Conservation (phyloP, 1,140 invertebrate genomes). For the Gerris buenoi region DNA sequence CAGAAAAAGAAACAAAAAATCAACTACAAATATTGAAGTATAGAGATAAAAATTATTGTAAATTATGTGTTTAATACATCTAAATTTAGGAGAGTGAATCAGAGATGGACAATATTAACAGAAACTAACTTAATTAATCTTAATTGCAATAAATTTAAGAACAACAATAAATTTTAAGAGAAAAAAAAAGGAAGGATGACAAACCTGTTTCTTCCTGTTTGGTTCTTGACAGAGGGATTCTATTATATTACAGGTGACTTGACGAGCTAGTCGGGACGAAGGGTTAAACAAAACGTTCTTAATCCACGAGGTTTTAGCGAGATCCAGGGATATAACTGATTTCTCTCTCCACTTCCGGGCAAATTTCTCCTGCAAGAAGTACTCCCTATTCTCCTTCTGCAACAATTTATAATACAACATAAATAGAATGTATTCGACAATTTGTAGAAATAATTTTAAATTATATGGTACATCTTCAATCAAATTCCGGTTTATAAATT, state of each 20-base stretch:
- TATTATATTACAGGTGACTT: slow-evolving; percentile 76
- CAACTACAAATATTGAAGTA: too few relatives aligned
- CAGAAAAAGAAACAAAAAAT: background rate
- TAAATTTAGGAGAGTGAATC: too few relatives aligned
- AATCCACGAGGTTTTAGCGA: slow-evolving; percentile 62
- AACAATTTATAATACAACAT: background rate
- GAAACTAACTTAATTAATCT: too few relatives aligned
- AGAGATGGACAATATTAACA: too few relatives aligned
- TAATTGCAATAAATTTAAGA: too few relatives aligned
- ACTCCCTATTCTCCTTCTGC: slow-evolving; percentile 19
- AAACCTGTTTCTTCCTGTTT: slow-evolving; percentile 50
- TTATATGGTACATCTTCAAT: too few relatives aligned
- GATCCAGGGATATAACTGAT: slow-evolving; percentile 31
- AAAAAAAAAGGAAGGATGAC: slow-evolving; percentile 17
- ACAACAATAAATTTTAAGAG: slow-evolving; percentile 6
- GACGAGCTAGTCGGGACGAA: slow-evolving; percentile 70
- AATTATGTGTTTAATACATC: too few relatives aligned
- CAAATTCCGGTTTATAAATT: too few relatives aligned
- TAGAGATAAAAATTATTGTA: background rate
- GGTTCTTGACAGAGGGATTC: slow-evolving; percentile 62
- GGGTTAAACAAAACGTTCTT: slow-evolving; percentile 79
- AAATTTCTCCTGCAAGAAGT: slow-evolving; percentile 64
- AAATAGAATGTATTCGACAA: background rate
- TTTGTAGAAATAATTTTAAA: too few relatives aligned
- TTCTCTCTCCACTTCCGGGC: slow-evolving; percentile 41